phyloP scores from a whole-genome alignment of 2,888 invertebrate species.

The Odontomyia ornata region DNA sequence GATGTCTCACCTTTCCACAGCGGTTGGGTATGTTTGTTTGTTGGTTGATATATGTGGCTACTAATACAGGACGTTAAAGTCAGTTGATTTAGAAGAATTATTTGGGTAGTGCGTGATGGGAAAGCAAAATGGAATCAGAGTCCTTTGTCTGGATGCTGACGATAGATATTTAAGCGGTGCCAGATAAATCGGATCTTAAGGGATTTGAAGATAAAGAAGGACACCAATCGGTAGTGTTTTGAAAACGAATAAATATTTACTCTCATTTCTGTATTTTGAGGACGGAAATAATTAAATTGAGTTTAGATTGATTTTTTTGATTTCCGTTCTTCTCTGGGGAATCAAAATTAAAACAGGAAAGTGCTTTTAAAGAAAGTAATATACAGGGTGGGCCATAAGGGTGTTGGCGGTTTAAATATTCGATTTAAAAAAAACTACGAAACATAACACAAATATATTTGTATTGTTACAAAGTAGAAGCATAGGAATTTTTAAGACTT shows the following conservation, averaged over 20 bases:
- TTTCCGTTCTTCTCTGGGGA: neutral
- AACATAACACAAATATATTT: too few species aligned
- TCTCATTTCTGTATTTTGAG: neutral
- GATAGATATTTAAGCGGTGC: slow-evolving; percentile 8
- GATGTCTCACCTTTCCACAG: neutral
- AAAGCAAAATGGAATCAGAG: neutral
- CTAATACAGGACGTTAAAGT: slow-evolving; percentile 25
- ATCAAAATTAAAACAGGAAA: neutral
- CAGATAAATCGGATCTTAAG: slow-evolving; percentile 25
- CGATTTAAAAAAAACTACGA: too few species aligned
- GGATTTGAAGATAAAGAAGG: slow-evolving; percentile 20
- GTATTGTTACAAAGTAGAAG: too few species aligned
- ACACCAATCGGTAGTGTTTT: slow-evolving; percentile 6
- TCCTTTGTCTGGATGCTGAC: neutral
- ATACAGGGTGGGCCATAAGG: too few species aligned
- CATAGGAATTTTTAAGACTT: too few species aligned
- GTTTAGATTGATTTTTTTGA: neutral
- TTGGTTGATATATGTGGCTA: slow-evolving; percentile 32
- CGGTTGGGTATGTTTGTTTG: neutral
- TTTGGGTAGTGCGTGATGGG: slow-evolving; percentile 14
- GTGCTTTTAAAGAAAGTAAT: too few species aligned
- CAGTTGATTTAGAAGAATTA: slow-evolving; percentile 38
- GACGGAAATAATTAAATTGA: neutral
- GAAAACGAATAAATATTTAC: neutral
- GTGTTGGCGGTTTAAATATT: too few species aligned